Evolutionary conservation across 2,113 vertebrate genomes (phyloP).

Genomic region (Amblyopsis rosae): DNA sequence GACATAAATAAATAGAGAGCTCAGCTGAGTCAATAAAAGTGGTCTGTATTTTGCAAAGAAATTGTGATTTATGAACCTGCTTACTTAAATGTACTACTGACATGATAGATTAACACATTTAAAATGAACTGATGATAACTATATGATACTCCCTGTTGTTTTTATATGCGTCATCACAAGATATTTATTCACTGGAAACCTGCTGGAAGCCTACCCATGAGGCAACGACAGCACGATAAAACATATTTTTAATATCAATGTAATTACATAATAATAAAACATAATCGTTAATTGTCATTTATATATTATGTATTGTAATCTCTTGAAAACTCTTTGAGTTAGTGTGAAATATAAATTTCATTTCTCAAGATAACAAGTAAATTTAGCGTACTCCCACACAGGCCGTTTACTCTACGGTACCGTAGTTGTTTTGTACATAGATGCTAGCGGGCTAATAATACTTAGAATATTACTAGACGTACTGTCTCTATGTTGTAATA

Average conservation of each 20-base stretch:
- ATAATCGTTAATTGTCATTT: neutral
- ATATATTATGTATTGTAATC: neutral
- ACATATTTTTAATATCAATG: neutral
- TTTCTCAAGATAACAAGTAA: neutral
- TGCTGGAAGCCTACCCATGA: neutral
- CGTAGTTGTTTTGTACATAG: constrained; percentile 36
- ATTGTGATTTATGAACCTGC: too few species aligned
- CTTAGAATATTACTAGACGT: neutral
- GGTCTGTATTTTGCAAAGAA: too few species aligned
- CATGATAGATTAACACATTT: too few species aligned
- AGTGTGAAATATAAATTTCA: neutral
- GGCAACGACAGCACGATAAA: neutral
- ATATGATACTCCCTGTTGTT: too few species aligned
- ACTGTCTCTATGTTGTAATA: neutral
- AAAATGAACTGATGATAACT: too few species aligned
- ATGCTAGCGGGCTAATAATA: constrained; percentile 20
- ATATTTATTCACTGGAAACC: neutral
- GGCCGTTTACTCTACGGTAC: constrained; percentile 9
- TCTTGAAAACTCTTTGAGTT: neutral
- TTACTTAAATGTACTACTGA: too few species aligned
- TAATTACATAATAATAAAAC: neutral
- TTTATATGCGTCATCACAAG: too few species aligned
- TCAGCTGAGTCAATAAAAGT: too few species aligned
- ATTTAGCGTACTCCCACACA: neutral
- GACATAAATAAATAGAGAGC: too few species aligned